Percentiles rank a stretch among this genome's conserved stretches.
Evolutionary conservation across 2,113 vertebrate species (phyloP).

Genomic region (Sisor rabdophorus): DNA sequence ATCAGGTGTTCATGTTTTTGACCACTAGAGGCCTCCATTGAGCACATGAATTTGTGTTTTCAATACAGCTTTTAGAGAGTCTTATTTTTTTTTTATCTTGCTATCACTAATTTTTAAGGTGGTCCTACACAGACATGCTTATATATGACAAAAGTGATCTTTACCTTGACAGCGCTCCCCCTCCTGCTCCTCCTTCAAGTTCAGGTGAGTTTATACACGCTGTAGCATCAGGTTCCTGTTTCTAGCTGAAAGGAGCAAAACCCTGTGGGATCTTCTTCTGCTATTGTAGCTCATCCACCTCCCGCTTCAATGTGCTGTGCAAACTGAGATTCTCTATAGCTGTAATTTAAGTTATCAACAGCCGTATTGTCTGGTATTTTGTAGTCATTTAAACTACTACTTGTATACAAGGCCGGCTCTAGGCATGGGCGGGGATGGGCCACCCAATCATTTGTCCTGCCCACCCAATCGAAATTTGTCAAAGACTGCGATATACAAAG

Average conservation of each 20-base stretch:
- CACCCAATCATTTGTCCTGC: too few relatives aligned
- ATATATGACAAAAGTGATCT: not conserved
- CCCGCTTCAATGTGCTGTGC: not conserved
- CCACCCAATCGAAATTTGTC: too few relatives aligned
- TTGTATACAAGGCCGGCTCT: too few relatives aligned
- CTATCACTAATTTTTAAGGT: not conserved
- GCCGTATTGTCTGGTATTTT: not conserved
- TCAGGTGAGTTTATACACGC: not conserved
- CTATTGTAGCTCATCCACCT: not conserved
- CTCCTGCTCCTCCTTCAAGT: not conserved
- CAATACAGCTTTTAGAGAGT: too few relatives aligned
- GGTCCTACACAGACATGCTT: not conserved
- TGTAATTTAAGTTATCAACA: not conserved
- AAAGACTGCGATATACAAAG: too few relatives aligned
- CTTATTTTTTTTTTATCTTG: not conserved
- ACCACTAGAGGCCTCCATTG: constrained; percentile 3
- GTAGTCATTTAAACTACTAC: too few relatives aligned
- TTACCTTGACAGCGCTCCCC: not conserved
- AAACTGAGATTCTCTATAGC: not conserved
- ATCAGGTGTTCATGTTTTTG: not conserved
- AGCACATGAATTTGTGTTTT: not conserved
- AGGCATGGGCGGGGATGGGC: too few relatives aligned
- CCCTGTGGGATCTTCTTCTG: not conserved
- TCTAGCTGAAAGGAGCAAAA: not conserved
- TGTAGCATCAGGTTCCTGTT: not conserved